Percentiles rank a stretch among this genome's conserved stretches.
These are phyloP conservation scores for Cryptus viduatorius DNA, from an alignment of 2,888 invertebrate genomes.

Conservation along the genomic window DNA sequence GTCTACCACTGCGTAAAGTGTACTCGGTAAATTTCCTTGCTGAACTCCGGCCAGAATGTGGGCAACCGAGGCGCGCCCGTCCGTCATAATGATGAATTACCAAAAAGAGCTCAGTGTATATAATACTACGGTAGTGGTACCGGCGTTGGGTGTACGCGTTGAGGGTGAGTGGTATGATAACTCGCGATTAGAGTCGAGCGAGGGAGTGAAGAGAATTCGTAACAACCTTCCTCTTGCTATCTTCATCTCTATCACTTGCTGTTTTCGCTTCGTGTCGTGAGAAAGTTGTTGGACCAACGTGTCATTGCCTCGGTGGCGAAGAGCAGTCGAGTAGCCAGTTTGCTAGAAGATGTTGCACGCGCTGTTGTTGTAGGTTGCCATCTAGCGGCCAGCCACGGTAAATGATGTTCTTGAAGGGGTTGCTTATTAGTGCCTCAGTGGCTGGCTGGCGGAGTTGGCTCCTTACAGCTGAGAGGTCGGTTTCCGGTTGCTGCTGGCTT, in stretches of 20 bases:
- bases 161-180: conserved; percentile 64
- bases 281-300: not conserved
- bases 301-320: conserved; percentile 26
- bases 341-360: conserved; percentile 58
- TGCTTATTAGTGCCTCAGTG: conserved; percentile 69
- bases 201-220: conserved; percentile 56
- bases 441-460: conserved; percentile 60
- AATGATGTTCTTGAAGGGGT: conserved; percentile 69
- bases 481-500: conserved; percentile 65
- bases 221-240: conserved; percentile 46
- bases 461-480: conserved; percentile 68
- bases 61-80: conserved; percentile 73
- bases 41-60: conserved; percentile 57
- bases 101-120: conserved; percentile 68
- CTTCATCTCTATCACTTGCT: conserved; percentile 26
- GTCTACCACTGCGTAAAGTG: conserved; percentile 13
- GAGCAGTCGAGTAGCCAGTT: conserved; percentile 31
- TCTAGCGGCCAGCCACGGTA: conserved; percentile 52
- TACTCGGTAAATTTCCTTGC: conserved; percentile 70
- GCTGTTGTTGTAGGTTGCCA: conserved; percentile 49
- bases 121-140: not conserved
- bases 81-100: conserved; percentile 79
- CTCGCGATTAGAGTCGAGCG: conserved; percentile 69
- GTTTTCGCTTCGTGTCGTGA: conserved; percentile 36
- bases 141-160: not conserved